Evolutionary conservation across 2,797 vertebrate genomes (phyloP), one percentile per base, ranked within the genome.

Genomic region (Pangasius krempfi): DNA sequence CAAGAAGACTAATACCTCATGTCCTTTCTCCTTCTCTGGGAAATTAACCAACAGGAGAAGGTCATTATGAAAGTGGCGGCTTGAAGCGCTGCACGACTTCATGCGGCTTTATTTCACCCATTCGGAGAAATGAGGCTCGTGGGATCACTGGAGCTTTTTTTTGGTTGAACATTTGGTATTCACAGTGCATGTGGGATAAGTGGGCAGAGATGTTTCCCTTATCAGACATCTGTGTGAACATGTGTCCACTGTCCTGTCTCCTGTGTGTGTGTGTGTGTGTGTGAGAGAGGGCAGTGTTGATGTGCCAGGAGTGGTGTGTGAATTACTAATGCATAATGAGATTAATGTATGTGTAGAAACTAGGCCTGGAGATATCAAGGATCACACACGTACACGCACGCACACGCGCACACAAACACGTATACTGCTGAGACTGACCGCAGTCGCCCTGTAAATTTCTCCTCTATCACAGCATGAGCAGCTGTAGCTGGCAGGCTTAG

Each of bases 381-480:
- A 72, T 72, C 16, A 64, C 37, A 78, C 81, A 30, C 27, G 16
- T 18, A 81, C 87, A 76, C 60, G 73, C 16, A 47, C 3, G 4
- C 33, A 76, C 44, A 50, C 73, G 40, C 25, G 16, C 80, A 47
- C 25, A 40, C 27, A 80, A 85, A 75, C 68, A 79, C 27, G 33
- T 72, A 60, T 52, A 62, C 86, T 88, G 90, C 90, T 91, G 91
- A 91, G 91, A 93, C 88, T 91, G 89, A 60, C 85, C 88, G 84
- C 54, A 89, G 83, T 89, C 89, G 89, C 90, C 92, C 87, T 80
- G 88, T 86, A 92, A 89, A 86, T 91, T 92, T 90, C 84, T 84
- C 18, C 75, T 10, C 52, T 40, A 44, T 84, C 73, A 56, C 62
- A 85, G 84, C 50, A 37, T 73, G 84, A 86, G 54, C 76, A 86